These are phyloP conservation scores for Apodemus sylvaticus DNA, from an alignment of 2,113 vertebrate genomes.

Conservation along the genomic window DNA sequence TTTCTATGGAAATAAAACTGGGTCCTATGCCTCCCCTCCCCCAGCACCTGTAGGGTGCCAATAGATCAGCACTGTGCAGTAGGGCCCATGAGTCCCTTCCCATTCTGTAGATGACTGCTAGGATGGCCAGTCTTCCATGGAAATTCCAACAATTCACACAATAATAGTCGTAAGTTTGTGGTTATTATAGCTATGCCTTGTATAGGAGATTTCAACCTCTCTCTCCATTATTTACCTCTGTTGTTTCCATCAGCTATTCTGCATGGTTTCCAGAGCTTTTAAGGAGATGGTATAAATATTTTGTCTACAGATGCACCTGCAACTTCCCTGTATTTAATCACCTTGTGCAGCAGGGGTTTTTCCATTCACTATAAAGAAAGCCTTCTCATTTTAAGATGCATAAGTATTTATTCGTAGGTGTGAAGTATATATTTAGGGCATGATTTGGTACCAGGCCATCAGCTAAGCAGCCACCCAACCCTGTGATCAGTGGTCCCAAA, in stretches of 20 bases:
- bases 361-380: background rate
- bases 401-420: background rate
- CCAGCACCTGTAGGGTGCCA: too few species aligned
- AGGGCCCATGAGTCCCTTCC: too few species aligned
- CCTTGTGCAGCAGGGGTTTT: background rate
- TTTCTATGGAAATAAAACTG: too few species aligned
- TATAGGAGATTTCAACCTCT: background rate
- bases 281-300: background rate
- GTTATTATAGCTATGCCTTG: background rate
- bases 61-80: too few species aligned
- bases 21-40: too few species aligned
- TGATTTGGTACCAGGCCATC: background rate
- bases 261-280: background rate
- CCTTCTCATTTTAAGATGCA: background rate
- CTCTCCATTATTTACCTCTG: background rate
- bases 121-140: too few species aligned
- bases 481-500: too few species aligned
- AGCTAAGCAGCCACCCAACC: background rate
- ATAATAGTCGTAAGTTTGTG: background rate
- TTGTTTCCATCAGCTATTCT: background rate
- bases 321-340: background rate
- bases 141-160: background rate
- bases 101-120: too few species aligned
- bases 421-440: background rate
- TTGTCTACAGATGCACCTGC: background rate